These are phyloP conservation scores for Chaenodraco wilsoni DNA, from an alignment of 2,797 vertebrate species.

Conservation along the genomic window DNA sequence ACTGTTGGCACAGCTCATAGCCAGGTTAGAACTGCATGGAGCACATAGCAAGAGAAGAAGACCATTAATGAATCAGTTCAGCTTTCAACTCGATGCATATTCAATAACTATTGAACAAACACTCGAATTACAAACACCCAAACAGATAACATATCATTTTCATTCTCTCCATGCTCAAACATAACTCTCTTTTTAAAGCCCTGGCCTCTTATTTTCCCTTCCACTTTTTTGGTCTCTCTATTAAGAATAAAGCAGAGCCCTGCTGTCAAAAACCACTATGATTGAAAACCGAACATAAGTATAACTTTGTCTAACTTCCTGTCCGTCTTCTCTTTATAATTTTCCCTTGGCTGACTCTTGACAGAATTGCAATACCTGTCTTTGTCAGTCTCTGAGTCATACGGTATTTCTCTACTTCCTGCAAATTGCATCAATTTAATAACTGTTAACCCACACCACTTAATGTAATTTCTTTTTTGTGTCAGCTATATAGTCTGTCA, in stretches of 20 bases:
- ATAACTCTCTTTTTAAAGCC: conserved; percentile 31
- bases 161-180: conserved; percentile 2
- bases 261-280: conserved; percentile 28
- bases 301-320: conserved; percentile 1
- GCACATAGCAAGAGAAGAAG: conserved; percentile 1
- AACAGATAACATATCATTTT: neutral
- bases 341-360: neutral
- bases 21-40: neutral
- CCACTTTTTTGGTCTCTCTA: conserved; percentile 14
- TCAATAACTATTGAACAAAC: neutral
- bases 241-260: conserved; percentile 20
- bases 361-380: neutral
- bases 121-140: neutral
- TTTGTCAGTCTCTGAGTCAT: neutral
- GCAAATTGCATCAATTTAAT: neutral
- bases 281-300: conserved; percentile 24
- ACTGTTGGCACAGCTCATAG: neutral
- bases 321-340: neutral
- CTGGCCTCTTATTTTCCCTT: conserved; percentile 17
- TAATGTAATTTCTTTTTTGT: neutral
- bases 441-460: neutral
- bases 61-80: neutral
- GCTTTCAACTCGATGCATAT: neutral
- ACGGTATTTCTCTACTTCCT: neutral
- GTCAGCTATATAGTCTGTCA: neutral